Evolutionary conservation across 2,888 invertebrate genomes (phyloP).

Genomic region (Thera obeliscata): DNA sequence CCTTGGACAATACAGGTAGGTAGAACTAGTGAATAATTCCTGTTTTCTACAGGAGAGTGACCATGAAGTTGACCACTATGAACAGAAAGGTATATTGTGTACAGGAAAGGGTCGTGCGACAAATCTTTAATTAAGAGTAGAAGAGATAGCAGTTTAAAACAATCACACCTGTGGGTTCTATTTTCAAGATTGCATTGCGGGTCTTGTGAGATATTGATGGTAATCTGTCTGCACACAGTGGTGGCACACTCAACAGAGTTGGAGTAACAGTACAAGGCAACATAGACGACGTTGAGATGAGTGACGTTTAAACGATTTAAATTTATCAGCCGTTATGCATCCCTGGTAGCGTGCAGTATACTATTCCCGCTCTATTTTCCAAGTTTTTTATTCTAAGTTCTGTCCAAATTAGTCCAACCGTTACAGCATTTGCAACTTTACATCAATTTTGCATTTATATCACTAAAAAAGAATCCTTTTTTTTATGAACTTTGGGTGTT

Average conservation of each 20-base stretch:
- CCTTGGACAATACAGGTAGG: background rate
- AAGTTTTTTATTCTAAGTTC: too few relatives aligned
- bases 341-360: too few relatives aligned
- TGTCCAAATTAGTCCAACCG: too few relatives aligned
- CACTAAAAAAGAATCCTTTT: too few relatives aligned
- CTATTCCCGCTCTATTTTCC: too few relatives aligned
- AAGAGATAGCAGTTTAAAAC: too few relatives aligned
- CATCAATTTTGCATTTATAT: too few relatives aligned
- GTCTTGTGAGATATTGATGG: conserved; percentile 93
- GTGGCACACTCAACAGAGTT: conserved; percentile 84
- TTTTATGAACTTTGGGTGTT: too few relatives aligned
- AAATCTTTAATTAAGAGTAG: too few relatives aligned
- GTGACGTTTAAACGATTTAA: conserved; percentile 68
- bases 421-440: too few relatives aligned
- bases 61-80: conserved; percentile 30
- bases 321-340: too few relatives aligned
- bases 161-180: conserved; percentile 92
- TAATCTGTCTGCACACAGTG: conserved; percentile 90
- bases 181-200: conserved; percentile 93
- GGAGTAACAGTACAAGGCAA: conserved; percentile 66
- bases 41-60: conserved; percentile 21
- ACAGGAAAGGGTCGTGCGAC: conserved; percentile 41
- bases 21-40: background rate
- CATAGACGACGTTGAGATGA: conserved; percentile 92
- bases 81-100: conserved; percentile 27